phyloP scores from a whole-genome alignment of 2,113 vertebrate species.

The Thryonomys swinderianus region DNA sequence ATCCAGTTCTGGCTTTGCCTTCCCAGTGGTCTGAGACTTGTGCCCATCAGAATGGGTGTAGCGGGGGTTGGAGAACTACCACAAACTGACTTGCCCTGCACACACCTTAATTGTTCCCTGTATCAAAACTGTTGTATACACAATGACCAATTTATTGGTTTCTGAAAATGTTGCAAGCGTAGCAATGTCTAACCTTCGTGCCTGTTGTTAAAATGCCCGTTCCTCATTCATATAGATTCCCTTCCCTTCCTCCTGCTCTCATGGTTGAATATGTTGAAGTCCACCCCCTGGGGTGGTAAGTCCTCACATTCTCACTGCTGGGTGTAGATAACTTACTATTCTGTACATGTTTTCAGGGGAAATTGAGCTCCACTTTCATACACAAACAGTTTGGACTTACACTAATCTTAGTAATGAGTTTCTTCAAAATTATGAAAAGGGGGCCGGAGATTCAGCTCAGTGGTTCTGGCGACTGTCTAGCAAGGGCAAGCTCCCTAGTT shows the following conservation, averaged over 20 bases:
- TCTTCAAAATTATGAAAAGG: too few relatives aligned
- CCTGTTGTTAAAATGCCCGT: not conserved
- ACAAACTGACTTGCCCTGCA: not conserved
- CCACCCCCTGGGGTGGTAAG: not conserved
- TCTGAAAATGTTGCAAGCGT: not conserved
- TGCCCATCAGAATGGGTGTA: not conserved
- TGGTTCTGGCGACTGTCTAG: too few relatives aligned
- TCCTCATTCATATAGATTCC: not conserved
- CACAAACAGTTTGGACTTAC: not conserved
- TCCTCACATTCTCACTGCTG: not conserved
- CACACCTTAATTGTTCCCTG: not conserved
- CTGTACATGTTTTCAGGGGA: not conserved
- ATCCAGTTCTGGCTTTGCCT: not conserved
- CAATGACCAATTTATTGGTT: not conserved
- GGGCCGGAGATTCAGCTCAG: too few relatives aligned
- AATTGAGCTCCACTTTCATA: not conserved
- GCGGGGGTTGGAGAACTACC: not conserved
- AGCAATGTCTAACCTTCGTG: not conserved
- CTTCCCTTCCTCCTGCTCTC: not conserved
- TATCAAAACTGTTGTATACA: not conserved
- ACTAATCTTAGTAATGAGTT: not conserved
- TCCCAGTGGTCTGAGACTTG: not conserved
- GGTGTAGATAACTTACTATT: not conserved
- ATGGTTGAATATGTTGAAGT: not conserved
- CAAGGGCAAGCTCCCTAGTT: too few relatives aligned